phyloP scores from a whole-genome alignment of 2,888 invertebrate genomes.

The Hedya salicella region DNA sequence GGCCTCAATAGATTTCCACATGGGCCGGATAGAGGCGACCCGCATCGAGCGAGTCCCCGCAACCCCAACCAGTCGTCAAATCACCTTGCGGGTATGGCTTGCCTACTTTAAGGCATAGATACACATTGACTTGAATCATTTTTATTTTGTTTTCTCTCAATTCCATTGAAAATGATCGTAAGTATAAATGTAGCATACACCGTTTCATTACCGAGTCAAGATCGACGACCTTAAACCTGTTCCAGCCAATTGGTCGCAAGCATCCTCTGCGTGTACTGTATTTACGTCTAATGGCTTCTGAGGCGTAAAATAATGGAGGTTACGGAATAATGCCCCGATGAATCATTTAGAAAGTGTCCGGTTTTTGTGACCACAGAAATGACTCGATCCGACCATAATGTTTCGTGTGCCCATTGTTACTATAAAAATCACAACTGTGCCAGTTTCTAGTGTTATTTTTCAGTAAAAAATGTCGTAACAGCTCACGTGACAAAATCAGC shows the following conservation, averaged over 20 bases:
- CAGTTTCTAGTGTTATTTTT: not conserved
- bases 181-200: not conserved
- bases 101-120: no score
- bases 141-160: no score
- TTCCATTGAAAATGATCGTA: not conserved
- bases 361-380: conserved; percentile 35
- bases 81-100: no score
- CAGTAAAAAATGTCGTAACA: not conserved
- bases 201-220: conserved; percentile 15
- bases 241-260: not conserved
- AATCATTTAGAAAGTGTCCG: conserved; percentile 44
- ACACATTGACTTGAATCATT: no score
- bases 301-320: conserved; percentile 14
- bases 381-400: conserved; percentile 25
- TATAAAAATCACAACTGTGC: not conserved
- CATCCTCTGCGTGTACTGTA: not conserved
- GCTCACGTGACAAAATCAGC: no score
- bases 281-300: not conserved
- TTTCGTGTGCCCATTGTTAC: conserved; percentile 10
- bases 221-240: conserved; percentile 30
- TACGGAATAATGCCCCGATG: conserved; percentile 34
- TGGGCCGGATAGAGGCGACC: no score
- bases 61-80: no score
- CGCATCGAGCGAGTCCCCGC: no score
- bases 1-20: no score